Evolutionary conservation across 2,888 invertebrate genomes (phyloP).

Genomic region (Andrena praecox): DNA sequence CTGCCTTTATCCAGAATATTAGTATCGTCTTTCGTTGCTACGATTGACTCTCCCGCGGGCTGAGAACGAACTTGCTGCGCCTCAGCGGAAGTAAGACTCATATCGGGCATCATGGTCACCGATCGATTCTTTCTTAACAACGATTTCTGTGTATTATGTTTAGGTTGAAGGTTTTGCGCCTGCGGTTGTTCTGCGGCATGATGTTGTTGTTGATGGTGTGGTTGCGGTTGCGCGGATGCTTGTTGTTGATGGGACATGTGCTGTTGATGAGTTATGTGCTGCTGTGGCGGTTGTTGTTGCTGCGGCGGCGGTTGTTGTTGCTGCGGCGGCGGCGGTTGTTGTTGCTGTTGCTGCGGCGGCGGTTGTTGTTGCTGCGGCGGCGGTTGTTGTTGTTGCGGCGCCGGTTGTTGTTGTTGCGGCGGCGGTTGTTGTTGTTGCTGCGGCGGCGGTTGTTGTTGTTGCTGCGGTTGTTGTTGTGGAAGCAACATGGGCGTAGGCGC

Average conservation of each 20-base stretch:
- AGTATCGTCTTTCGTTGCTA: constrained; percentile 85
- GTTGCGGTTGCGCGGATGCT: constrained; percentile 83
- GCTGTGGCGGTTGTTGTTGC: constrained; percentile 80
- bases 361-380: constrained; percentile 84
- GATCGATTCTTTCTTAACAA: constrained; percentile 86
- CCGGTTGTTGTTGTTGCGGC: constrained; percentile 62
- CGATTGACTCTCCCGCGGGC: constrained; percentile 80
- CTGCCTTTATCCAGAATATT: constrained; percentile 85
- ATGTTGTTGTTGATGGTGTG: constrained; percentile 81
- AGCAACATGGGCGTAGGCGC: constrained; percentile 77
- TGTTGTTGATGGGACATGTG: constrained; percentile 84
- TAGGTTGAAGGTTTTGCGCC: constrained; percentile 80
- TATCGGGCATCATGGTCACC: constrained; percentile 85
- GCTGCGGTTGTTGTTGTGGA: constrained; percentile 76
- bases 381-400: constrained; percentile 81
- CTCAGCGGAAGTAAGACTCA: constrained; percentile 87
- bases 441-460: constrained; percentile 70
- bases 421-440: constrained; percentile 75
- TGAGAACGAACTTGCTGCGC: constrained; percentile 86
- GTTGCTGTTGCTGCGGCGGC: constrained; percentile 70
- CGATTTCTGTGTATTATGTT: constrained; percentile 85
- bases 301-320: constrained; percentile 84
- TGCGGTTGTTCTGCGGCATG: constrained; percentile 78
- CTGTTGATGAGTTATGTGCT: constrained; percentile 85
- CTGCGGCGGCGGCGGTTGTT: constrained; percentile 76